Evolutionary conservation across 2,888 invertebrate species (phyloP).

Genomic region (Cheilosia scutellata): DNA sequence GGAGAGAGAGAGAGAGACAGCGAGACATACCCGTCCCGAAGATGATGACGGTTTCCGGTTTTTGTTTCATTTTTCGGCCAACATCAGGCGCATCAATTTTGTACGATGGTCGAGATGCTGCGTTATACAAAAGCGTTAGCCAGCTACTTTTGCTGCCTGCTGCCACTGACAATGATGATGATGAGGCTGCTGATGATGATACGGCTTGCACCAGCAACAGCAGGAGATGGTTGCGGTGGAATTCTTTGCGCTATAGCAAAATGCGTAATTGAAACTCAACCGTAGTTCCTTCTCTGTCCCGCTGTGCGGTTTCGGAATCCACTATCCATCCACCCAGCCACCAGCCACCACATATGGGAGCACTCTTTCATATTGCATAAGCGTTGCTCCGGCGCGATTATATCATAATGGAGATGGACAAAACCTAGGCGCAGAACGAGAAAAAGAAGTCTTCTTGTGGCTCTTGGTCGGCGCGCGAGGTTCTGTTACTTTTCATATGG

Average conservation of each 20-base stretch:
- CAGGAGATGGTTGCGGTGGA: constrained; percentile 43
- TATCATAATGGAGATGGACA: constrained; percentile 73
- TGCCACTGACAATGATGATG: constrained; percentile 29
- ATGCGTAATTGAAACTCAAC: constrained; percentile 72
- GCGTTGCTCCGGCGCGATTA: constrained; percentile 56
- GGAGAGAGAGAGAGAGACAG: constrained; percentile 25
- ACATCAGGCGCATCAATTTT: constrained; percentile 39
- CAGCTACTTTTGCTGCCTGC: constrained; percentile 44
- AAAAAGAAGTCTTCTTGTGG: constrained; percentile 49
- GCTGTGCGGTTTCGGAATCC: constrained; percentile 12
- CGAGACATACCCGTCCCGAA: constrained; percentile 19
- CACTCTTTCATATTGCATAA: constrained; percentile 72
- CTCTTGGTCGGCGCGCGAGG: constrained; percentile 6
- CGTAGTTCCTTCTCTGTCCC: constrained; percentile 47
- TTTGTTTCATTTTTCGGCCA: constrained; percentile 59
- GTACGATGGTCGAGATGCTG: constrained; percentile 20
- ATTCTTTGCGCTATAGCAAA: constrained; percentile 50
- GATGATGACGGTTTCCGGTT: constrained; percentile 69
- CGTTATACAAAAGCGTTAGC: constrained; percentile 54
- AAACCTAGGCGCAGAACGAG: constrained; percentile 33
- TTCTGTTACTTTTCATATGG: constrained; percentile 67
- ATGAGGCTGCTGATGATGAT: constrained; percentile 31
- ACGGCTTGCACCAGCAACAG: background rate
- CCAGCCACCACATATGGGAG: constrained; percentile 29
- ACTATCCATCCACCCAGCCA: background rate